Base-by-base conservation (phyloP, 2,113 vertebrate species). In the Microtus pennsylvanicus region DNA sequence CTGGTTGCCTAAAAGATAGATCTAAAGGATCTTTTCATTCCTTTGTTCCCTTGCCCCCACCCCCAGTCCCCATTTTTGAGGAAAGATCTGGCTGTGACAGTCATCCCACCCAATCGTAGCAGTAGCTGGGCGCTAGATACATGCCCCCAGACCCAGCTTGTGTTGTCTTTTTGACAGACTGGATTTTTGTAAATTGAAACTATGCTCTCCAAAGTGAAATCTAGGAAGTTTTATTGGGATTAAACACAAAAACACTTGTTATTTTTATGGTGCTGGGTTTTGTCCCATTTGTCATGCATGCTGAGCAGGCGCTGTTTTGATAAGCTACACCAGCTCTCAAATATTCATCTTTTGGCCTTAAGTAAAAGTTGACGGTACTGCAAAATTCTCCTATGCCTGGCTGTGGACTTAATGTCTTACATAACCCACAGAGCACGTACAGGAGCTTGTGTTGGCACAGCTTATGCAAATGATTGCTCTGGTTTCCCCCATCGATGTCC, bases 321-420 rank as follows among this genome's bases (percentile, higher is more conserved):
- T 80, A 26, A 88, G 7, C 63, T 58, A 35, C 22, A 16, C 55
- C 63, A 45, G 5, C 52, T 55, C 38, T 17, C 70, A 28, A 7
- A 38, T 83, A 58, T 33, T 50, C 80, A 81, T 33, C 83, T 87
- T 92, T 87, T 83, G n/a, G 75, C 13, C 83, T 93, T n/a, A 26
- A 86, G 42, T 88, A 95, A 76, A 95, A 77, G 65, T 76, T 83
- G 76, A 21, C 90, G 63, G 58, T 76, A 74, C 35, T 74, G 16
- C 13, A 63, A 45, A 70, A 9, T 70, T 89, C 14, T 1, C 42
- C 22, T 17, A 0, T 86, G 3, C 0, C 0, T 21, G 74, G 24
- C 38, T 3, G 75, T 70, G 13, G 16, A 87, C 42, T 85, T 85
- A 19, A 38, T 33, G 19, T 52, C 65, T 88, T 90, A 65, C 33